Conservation (phyloP, 2,888 invertebrate species). For the Trissonchulus sp. region DNA sequence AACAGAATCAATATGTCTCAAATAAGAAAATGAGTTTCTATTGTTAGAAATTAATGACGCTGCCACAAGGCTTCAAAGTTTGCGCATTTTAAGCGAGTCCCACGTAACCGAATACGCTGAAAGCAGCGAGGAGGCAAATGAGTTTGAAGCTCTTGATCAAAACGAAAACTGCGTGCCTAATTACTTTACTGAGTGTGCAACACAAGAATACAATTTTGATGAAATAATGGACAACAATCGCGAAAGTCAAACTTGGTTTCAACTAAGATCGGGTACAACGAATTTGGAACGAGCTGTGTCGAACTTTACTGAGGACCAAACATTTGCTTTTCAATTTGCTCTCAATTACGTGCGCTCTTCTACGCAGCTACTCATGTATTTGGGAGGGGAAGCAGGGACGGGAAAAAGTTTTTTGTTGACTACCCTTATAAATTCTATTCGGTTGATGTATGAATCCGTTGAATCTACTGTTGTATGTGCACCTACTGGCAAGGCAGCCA, state of each 20-base stretch:
- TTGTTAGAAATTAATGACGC: background rate
- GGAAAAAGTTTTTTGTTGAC: conserved; percentile 7
- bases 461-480: conserved; percentile 7
- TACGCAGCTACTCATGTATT: background rate
- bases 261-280: background rate
- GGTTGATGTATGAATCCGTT: background rate
- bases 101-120: background rate
- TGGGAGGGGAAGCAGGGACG: conserved; percentile 22
- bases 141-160: background rate
- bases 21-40: background rate
- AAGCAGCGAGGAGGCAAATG: background rate
- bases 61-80: background rate
- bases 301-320: background rate
- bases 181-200: background rate
- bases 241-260: background rate
- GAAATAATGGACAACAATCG: background rate
- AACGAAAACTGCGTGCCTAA: no score
- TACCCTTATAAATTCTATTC: background rate
- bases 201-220: background rate
- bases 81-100: background rate
- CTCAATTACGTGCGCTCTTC: background rate
- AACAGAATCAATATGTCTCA: no score
- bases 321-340: background rate
- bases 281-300: background rate
- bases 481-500: conserved; percentile 18